phyloP scores from a whole-genome alignment of 53 echinoderm and acorn worm genomes.

The Henricia sp. region DNA sequence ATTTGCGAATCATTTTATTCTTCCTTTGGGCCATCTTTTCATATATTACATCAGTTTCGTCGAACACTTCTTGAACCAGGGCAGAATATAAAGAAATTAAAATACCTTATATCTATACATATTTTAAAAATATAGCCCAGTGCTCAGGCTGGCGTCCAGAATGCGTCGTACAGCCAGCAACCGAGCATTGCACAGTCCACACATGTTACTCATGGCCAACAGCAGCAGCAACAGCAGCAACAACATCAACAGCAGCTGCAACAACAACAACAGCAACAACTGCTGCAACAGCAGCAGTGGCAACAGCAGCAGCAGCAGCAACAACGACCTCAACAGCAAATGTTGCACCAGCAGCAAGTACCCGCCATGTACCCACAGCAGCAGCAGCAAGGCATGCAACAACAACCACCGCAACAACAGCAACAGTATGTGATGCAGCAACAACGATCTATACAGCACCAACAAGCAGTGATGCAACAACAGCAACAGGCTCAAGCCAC shows the following conservation, averaged over 20 bases:
- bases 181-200: not conserved
- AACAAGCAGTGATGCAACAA: not conserved
- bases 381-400: slow-evolving; percentile 3
- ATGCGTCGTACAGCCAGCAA: not conserved
- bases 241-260: not conserved
- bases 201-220: no score
- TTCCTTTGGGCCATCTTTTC: no score
- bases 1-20: no score
- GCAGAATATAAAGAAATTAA: no score
- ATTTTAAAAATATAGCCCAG: not conserved
- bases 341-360: slow-evolving; percentile 2
- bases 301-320: slow-evolving; percentile 1
- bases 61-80: no score
- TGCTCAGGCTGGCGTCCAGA: not conserved
- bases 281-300: not conserved
- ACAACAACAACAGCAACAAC: slow-evolving; percentile 16
- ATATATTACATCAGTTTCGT: no score
- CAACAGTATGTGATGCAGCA: not conserved
- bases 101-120: no score
- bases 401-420: not conserved
- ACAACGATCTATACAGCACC: not conserved
- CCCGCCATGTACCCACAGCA: not conserved
- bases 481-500: not conserved
- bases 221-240: not conserved
- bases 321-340: not conserved